Evolutionary conservation across 2,888 invertebrate genomes (phyloP).

Genomic region (Erebia palarica): DNA sequence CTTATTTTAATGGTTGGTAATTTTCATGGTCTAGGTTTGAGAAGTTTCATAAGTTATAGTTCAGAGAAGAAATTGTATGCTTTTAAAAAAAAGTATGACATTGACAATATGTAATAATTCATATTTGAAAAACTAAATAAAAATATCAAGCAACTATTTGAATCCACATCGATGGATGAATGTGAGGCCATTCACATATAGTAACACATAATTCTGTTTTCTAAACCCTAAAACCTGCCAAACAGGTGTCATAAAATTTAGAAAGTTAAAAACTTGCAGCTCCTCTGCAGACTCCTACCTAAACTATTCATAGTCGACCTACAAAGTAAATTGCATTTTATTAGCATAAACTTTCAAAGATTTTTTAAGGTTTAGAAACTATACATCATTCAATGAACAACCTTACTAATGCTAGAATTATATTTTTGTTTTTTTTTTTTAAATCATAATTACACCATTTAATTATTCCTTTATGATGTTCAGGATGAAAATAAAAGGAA

Average conservation of each 20-base stretch:
- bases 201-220: constrained; percentile 50
- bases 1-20: constrained; percentile 65
- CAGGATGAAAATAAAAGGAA: too few relatives aligned
- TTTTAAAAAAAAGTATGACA: neutral
- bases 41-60: neutral
- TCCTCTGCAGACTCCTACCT: constrained; percentile 67
- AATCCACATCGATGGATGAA: constrained; percentile 8
- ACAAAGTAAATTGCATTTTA: constrained; percentile 78
- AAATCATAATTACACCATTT: too few relatives aligned
- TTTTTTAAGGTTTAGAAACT: constrained; percentile 38
- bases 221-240: constrained; percentile 75
- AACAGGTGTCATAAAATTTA: constrained; percentile 73
- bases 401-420: neutral
- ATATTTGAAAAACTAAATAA: neutral
- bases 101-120: too few relatives aligned
- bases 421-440: neutral
- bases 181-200: constrained; percentile 35
- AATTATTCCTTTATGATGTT: too few relatives aligned
- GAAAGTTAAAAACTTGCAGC: constrained; percentile 75
- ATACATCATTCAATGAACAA: constrained; percentile 21
- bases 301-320: constrained; percentile 67
- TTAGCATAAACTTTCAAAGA: constrained; percentile 74
- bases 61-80: neutral
- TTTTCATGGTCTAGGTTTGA: constrained; percentile 33
- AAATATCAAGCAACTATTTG: neutral